A percentile compares a stretch with the other conserved stretches of the same genome.
Evolutionary conservation across 2,113 vertebrate genomes (phyloP).

Genomic region (Clarias magur): DNA sequence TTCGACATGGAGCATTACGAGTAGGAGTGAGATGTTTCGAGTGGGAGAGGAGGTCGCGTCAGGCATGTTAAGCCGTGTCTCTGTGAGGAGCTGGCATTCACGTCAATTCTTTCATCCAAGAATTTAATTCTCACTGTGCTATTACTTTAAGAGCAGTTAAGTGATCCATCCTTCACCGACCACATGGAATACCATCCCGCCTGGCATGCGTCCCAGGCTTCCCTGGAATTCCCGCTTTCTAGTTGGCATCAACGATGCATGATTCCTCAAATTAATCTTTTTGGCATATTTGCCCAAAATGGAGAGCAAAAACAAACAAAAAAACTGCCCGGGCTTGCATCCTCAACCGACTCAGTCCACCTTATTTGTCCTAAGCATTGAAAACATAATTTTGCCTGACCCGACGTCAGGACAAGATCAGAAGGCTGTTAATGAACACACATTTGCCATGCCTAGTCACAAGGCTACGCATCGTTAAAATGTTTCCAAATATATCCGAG

Average conservation of each 20-base stretch:
- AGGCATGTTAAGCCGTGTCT: constrained; percentile 14
- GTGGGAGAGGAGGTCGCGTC: constrained; percentile 24
- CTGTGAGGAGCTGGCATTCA: neutral
- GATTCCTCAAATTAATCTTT: neutral
- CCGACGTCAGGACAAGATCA: neutral
- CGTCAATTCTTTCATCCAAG: neutral
- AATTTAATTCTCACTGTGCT: neutral
- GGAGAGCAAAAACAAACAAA: neutral
- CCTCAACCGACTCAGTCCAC: neutral
- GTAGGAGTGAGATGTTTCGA: constrained; percentile 26
- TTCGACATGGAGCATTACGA: constrained; percentile 1
- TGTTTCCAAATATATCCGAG: constrained; percentile 30
- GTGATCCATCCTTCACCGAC: neutral
- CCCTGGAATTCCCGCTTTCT: neutral
- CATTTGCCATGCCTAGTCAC: constrained; percentile 18
- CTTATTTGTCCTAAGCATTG: neutral
- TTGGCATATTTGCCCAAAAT: neutral
- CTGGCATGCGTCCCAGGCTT: neutral
- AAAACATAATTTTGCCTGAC: constrained; percentile 6
- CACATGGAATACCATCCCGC: neutral
- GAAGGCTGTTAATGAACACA: constrained; percentile 1
- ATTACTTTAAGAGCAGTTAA: neutral
- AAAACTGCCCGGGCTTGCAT: neutral
- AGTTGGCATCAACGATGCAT: neutral
- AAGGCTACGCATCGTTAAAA: constrained; percentile 33